A percentile compares a stretch with the other conserved stretches of the same genome.
These are phyloP conservation scores for Dinocampus coccinellae DNA, from an alignment of 2,888 invertebrate species.

Conservation along the genomic window DNA sequence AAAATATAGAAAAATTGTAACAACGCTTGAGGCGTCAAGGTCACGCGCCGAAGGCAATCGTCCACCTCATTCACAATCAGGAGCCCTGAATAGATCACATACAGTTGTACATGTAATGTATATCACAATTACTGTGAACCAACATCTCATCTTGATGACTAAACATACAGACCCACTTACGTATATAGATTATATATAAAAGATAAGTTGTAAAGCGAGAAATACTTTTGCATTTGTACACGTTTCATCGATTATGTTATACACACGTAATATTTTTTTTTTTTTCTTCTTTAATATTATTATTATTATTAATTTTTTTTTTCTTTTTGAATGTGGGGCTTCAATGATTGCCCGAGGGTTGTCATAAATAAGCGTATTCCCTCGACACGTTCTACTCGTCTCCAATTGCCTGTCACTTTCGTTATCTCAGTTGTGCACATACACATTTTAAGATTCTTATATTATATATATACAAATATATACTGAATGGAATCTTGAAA, in stretches of 20 bases:
- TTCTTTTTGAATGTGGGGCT: slow-evolving; percentile 8
- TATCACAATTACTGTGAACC: slow-evolving; percentile 7
- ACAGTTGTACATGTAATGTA: slow-evolving; percentile 2
- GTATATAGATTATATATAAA: neutral
- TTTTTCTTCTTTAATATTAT: neutral
- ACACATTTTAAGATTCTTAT: neutral
- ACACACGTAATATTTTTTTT: too few relatives aligned
- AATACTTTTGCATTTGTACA: slow-evolving; percentile 6
- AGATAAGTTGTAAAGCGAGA: neutral
- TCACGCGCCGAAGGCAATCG: slow-evolving; percentile 58
- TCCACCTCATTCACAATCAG: slow-evolving; percentile 61
- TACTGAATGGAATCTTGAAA: neutral
- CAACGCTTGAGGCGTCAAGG: slow-evolving; percentile 57
- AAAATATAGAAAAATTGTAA: too few relatives aligned
- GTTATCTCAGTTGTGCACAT: slow-evolving; percentile 32
- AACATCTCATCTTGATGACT: neutral
- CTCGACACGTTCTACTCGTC: slow-evolving; percentile 26
- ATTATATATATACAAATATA: neutral
- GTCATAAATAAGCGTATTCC: slow-evolving; percentile 18
- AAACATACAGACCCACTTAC: neutral
- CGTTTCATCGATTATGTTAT: slow-evolving; percentile 36
- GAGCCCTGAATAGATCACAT: slow-evolving; percentile 54
- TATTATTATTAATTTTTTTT: neutral
- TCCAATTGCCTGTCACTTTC: slow-evolving; percentile 21
- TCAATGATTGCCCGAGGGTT: slow-evolving; percentile 28